These are phyloP conservation scores for Morpho deidamia DNA, from an alignment of 2,888 invertebrate genomes.

Conservation along the genomic window DNA sequence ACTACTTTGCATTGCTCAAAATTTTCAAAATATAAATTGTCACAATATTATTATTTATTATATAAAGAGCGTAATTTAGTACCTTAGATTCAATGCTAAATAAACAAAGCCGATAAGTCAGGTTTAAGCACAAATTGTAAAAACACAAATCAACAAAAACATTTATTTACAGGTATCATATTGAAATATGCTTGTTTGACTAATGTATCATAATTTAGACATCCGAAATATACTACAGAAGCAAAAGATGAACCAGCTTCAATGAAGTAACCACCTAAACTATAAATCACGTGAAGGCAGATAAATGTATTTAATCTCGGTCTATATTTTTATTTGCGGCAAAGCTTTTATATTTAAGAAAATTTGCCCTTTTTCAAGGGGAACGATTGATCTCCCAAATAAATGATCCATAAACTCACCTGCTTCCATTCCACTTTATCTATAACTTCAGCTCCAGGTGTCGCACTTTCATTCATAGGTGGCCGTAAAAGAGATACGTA, in stretches of 20 bases:
- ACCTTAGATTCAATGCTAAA: too few relatives aligned
- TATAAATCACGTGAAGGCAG: not conserved
- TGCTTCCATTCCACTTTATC: constrained; percentile 95
- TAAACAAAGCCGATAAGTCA: too few relatives aligned
- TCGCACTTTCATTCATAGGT: constrained; percentile 83
- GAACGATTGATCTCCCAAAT: constrained; percentile 17
- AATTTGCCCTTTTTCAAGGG: not conserved
- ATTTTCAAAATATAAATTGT: too few relatives aligned
- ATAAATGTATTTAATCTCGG: not conserved
- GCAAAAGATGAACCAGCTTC: not conserved
- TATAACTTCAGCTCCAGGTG: constrained; percentile 82
- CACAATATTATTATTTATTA: too few relatives aligned
- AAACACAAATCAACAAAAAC: too few relatives aligned
- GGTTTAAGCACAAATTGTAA: too few relatives aligned
- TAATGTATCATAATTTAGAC: too few relatives aligned
- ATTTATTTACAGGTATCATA: too few relatives aligned
- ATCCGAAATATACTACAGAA: too few relatives aligned
- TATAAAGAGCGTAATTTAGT: too few relatives aligned
- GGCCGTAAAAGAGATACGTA: constrained; percentile 92
- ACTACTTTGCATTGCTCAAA: too few relatives aligned
- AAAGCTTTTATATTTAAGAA: not conserved
- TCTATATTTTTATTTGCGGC: not conserved
- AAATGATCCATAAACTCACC: constrained; percentile 65
- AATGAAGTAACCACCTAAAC: not conserved
- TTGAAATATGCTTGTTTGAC: too few relatives aligned